A percentile compares a stretch with the other conserved stretches of the same genome.
Conservation (phyloP, 2,797 vertebrate genomes). For the Ctenopoma multispine region DNA sequence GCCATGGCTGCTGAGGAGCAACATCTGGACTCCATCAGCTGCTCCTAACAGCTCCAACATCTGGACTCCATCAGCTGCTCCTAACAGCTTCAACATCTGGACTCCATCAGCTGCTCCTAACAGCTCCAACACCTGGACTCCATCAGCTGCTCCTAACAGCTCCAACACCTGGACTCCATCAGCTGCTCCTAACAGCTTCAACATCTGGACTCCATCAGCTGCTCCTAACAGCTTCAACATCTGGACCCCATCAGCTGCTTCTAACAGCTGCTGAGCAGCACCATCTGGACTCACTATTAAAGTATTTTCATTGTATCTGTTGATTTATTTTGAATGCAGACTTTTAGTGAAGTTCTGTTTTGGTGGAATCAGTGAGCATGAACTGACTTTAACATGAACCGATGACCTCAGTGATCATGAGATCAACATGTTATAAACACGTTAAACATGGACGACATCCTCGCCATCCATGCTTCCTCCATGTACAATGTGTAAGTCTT, state of each 20-base stretch:
- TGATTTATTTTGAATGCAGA: constrained; percentile 8
- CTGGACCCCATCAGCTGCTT: neutral
- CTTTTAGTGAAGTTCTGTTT: constrained; percentile 5
- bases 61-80: neutral
- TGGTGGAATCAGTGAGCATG: neutral
- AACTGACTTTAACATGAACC: constrained; percentile 13
- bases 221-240: neutral
- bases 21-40: constrained; percentile 87
- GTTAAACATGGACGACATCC: neutral
- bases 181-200: neutral
- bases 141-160: neutral
- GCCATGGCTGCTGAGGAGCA: constrained; percentile 98
- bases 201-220: neutral
- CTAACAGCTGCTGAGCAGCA: neutral
- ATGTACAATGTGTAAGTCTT: constrained; percentile 20
- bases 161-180: neutral
- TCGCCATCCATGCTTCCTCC: neutral
- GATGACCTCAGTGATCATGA: constrained; percentile 29
- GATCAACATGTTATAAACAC: constrained; percentile 20
- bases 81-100: neutral
- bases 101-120: neutral
- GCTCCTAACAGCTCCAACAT: constrained; percentile 20
- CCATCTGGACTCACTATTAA: neutral
- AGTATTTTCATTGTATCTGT: neutral
- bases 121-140: neutral